Base-by-base conservation (phyloP, 2,113 vertebrate species). In the Oncorhynchus tshawytscha region DNA sequence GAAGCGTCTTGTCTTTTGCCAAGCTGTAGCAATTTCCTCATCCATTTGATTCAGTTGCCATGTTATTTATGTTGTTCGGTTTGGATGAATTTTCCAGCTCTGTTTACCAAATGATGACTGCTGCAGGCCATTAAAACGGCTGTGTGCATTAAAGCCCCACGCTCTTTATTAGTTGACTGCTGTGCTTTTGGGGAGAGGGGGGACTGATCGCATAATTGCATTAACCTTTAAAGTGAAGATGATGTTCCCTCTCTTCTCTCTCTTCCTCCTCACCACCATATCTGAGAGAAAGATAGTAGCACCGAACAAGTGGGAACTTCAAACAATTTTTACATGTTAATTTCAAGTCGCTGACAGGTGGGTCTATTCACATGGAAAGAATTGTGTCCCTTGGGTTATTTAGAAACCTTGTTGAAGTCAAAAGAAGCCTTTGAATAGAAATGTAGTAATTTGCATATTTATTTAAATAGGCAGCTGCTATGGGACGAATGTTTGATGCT, bases 381-480 rank as follows among this genome's bases (percentile, higher is more conserved):
- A 57, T 75, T 29, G 31, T 67, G 39, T 87, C 90, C 87, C 85
- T 69, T 88, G 86, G 78, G 85, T 93, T 91, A 88, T 92, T 88
- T 85, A 85, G 87, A 90, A 79, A 87, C 71, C 84, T 80, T 54
- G 0, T 83, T 81, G 48, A 87, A 92, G 72, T 86, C 71, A 81
- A 73, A 91, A 86, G 81, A 82, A 90, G 51, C 73, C 88, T 91
- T 81, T 87, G 86, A 90, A 91, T 86, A 85, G 70, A 86, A 87
- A 86, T 90, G 78, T 75, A 85, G 74, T 87, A 71, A 91, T 93
- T 94, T 93, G 80, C 91, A 90, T 94, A 90, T 79, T 90, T 89
- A 91, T 94, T 93, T 91, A 85, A 93, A 93, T 84, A 76, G 20
- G 31, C 74, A 5, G 13, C 82, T 82, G 75, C 84, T 86, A 27